These are phyloP conservation scores for Benitochromis conjunctus DNA, from an alignment of 2,113 vertebrate species.

Conservation along the genomic window DNA sequence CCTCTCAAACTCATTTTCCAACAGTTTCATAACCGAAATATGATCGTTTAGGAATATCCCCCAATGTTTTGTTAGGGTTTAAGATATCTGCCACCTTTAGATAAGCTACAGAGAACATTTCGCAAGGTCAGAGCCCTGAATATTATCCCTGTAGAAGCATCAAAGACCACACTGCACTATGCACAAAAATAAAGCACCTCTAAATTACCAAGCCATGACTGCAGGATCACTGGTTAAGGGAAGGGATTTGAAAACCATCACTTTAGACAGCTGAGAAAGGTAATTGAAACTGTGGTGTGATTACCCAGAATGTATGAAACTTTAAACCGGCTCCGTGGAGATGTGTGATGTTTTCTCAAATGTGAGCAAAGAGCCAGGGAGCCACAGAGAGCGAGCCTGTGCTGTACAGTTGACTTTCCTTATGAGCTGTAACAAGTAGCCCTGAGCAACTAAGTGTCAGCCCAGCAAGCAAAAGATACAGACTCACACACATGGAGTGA, in stretches of 20 bases:
- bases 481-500: not conserved
- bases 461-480: conserved; percentile 7
- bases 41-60: not conserved
- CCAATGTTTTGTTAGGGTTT: not conserved
- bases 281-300: not conserved
- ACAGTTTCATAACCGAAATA: not conserved
- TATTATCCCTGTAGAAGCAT: not conserved
- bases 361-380: not conserved
- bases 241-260: not conserved
- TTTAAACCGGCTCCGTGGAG: not conserved
- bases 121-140: not conserved
- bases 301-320: not conserved
- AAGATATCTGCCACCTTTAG: not conserved
- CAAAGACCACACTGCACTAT: not conserved
- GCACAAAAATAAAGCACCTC: not conserved
- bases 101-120: not conserved
- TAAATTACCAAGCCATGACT: not conserved
- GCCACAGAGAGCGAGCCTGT: not conserved
- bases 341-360: conserved; percentile 11
- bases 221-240: not conserved
- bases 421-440: conserved; percentile 34
- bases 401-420: conserved; percentile 29
- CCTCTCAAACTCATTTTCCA: not conserved
- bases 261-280: not conserved
- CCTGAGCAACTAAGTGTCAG: conserved; percentile 35